Percentiles rank a stretch among this genome's conserved stretches.
These are phyloP conservation scores for Rhabdomys dilectus DNA, from an alignment of 2,113 vertebrate genomes.

Conservation along the genomic window DNA sequence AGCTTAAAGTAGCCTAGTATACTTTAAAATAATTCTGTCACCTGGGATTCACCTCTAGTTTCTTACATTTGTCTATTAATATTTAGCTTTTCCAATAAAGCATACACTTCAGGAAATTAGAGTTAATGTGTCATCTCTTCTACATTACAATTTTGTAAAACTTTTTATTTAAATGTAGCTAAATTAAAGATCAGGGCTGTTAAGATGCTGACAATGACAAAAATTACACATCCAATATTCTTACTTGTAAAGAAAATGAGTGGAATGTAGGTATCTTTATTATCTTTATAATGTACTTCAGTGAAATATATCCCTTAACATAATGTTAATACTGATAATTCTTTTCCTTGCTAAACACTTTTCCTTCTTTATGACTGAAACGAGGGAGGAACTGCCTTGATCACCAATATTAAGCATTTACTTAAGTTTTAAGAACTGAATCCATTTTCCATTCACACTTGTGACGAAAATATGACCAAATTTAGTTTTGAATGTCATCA, in stretches of 20 bases:
- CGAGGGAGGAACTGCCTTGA: neutral
- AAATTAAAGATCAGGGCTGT: neutral
- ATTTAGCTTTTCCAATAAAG: conserved; percentile 9
- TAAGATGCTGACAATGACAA: neutral
- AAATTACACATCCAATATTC: neutral
- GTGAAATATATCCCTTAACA: neutral
- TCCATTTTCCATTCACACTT: neutral
- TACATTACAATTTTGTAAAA: conserved; percentile 42
- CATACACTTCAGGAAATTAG: conserved; percentile 15
- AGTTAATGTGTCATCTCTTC: neutral
- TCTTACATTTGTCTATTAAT: conserved; percentile 47
- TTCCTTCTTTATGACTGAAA: neutral
- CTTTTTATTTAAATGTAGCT: neutral
- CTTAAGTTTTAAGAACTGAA: neutral
- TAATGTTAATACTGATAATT: neutral
- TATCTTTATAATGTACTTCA: neutral
- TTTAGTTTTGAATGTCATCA: neutral
- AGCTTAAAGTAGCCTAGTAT: conserved; percentile 37
- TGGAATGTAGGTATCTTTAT: neutral
- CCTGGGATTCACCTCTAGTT: conserved; percentile 30
- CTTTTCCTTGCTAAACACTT: neutral
- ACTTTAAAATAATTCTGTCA: conserved; percentile 69
- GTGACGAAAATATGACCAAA: neutral
- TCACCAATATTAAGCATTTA: neutral
- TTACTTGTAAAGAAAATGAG: neutral